Evolutionary conservation across 2,888 invertebrate species (phyloP).

Genomic region (Cheilosia pagana): DNA sequence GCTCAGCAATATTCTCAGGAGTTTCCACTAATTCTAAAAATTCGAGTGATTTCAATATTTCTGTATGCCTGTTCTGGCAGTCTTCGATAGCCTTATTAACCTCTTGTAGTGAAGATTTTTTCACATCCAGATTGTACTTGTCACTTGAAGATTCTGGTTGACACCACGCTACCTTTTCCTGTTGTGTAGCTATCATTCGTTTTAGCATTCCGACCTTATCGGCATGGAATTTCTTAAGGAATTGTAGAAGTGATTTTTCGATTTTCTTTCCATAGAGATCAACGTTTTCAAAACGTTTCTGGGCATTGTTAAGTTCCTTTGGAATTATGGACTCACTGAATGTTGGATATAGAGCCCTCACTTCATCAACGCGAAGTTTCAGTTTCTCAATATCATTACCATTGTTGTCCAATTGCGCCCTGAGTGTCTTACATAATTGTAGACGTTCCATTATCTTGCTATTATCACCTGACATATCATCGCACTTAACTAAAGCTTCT

Average conservation of each 20-base stretch:
- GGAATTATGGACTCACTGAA: constrained; percentile 90
- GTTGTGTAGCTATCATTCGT: constrained; percentile 90
- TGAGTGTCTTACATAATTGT: constrained; percentile 89
- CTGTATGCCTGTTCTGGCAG: constrained; percentile 87
- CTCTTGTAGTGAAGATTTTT: constrained; percentile 91
- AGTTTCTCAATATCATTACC: constrained; percentile 88
- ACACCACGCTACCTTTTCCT: constrained; percentile 96
- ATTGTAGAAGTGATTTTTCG: constrained; percentile 89
- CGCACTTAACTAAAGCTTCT: constrained; percentile 94
- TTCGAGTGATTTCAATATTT: constrained; percentile 89
- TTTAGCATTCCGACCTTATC: constrained; percentile 93
- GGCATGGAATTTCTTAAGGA: constrained; percentile 93
- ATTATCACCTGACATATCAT: constrained; percentile 94
- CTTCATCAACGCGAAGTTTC: constrained; percentile 87
- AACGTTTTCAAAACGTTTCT: constrained; percentile 92
- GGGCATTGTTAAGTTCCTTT: constrained; percentile 92
- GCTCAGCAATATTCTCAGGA: constrained; percentile 87
- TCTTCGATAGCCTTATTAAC: constrained; percentile 90
- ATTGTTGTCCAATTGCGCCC: constrained; percentile 88
- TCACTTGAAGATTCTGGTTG: constrained; percentile 94
- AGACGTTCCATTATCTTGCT: constrained; percentile 91
- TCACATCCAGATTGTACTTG: constrained; percentile 95
- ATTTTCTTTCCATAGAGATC: constrained; percentile 92
- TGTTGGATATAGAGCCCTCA: constrained; percentile 90
- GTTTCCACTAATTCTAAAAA: constrained; percentile 90